These are phyloP conservation scores for Patiria pectinifera DNA, from an alignment of 53 echinoderm and acorn worm species.

Conservation along the genomic window DNA sequence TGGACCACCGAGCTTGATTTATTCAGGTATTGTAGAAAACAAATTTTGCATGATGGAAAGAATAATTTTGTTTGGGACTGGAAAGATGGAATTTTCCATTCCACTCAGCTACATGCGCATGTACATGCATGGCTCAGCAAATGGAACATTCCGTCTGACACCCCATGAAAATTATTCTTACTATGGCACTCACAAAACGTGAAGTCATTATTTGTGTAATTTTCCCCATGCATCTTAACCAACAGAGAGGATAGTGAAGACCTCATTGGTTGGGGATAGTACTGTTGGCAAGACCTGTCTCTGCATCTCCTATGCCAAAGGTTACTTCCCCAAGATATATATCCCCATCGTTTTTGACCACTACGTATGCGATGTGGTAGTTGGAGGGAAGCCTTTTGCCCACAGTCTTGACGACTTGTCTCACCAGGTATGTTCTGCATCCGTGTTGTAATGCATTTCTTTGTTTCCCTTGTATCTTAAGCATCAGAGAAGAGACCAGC, in stretches of 20 bases:
- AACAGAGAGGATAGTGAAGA: constrained; percentile 45
- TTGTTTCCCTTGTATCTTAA: too few species aligned
- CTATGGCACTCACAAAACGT: too few species aligned
- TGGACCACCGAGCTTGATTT: too few species aligned
- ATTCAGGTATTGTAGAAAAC: too few species aligned
- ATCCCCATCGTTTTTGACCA: constrained; percentile 81
- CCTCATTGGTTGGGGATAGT: constrained; percentile 75
- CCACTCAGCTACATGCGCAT: too few species aligned
- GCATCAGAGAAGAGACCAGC: not conserved
- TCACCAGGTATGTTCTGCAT: constrained; percentile 20
- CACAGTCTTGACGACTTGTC: constrained; percentile 62
- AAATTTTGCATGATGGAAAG: too few species aligned
- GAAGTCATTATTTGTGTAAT: not conserved
- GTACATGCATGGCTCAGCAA: too few species aligned
- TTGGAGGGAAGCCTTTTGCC: constrained; percentile 70
- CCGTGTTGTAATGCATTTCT: too few species aligned
- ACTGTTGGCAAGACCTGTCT: constrained; percentile 87
- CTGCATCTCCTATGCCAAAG: constrained; percentile 75
- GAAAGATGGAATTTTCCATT: too few species aligned
- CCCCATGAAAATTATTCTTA: too few species aligned
- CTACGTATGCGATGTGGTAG: constrained; percentile 58
- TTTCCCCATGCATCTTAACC: not conserved
- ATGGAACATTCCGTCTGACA: too few species aligned
- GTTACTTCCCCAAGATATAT: constrained; percentile 73
- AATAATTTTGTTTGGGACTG: too few species aligned